phyloP scores from a whole-genome alignment of 53 echinoderm and acorn worm species.

The Mesocentrotus franciscanus region DNA sequence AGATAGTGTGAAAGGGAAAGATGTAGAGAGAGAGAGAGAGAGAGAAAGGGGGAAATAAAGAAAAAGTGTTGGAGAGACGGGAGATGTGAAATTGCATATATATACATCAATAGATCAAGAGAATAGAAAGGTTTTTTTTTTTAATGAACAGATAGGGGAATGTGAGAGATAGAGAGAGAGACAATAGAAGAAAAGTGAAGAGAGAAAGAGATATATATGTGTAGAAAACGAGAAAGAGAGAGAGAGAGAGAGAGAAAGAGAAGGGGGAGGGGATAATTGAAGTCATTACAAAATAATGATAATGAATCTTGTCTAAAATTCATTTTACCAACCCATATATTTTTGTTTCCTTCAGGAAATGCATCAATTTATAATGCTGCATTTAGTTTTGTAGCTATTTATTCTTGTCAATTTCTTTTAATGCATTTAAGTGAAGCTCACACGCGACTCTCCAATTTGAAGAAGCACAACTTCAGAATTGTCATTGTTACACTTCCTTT shows the following conservation, averaged over 20 bases:
- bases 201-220: background rate
- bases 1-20: background rate
- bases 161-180: background rate
- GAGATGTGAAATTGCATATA: too few species aligned
- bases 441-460: background rate
- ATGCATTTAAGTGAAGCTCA: background rate
- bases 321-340: background rate
- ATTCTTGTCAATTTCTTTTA: background rate
- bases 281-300: background rate
- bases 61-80: background rate
- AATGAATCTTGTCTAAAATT: too few species aligned
- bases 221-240: background rate
- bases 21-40: background rate
- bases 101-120: too few species aligned
- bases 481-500: conserved; percentile 11
- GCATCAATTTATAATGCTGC: background rate
- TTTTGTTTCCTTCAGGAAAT: background rate
- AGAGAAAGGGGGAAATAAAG: background rate
- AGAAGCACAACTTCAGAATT: background rate
- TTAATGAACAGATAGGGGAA: background rate
- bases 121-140: too few species aligned
- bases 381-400: background rate
- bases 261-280: background rate
- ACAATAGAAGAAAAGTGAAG: background rate
- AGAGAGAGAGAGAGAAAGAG: background rate